Base-by-base conservation (phyloP, 2,888 invertebrate species). In the Proisotoma minuta region DNA sequence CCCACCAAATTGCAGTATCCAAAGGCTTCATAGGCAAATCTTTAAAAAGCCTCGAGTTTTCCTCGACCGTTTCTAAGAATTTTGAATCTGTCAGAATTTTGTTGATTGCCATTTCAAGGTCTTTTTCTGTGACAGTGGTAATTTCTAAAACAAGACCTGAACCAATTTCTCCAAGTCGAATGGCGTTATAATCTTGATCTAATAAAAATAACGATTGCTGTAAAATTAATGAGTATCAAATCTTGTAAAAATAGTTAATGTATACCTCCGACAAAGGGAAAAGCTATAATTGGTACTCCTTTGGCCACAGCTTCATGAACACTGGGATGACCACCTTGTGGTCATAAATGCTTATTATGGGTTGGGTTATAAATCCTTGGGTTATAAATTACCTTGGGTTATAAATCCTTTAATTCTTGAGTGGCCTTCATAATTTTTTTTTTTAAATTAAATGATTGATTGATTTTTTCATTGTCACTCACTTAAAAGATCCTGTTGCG, bases 401-500 rank as follows among this genome's bases (percentile, higher is more conserved):
- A n/a, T n/a, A n/a, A n/a, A n/a, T n/a, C n/a, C n/a, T 3, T 24
- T 12, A 1, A 59, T 59, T 51, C 34, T 59, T 2, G 50, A 43
- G 47, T 61, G 61, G 4, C 20, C 57, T 39, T 48, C 10, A 15
- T 34, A 12, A 15, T 12, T 10, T 12, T 34, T 34, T 34, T 12
- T 34, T 10, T 15, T 34, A 12, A 12, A 34, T 34, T 12, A 34
- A 34, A 34, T 12, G 10, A n/a, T n/a, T n/a, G n/a, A n/a, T n/a
- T n/a, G n/a, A n/a, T n/a, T n/a, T n/a, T n/a, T n/a, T n/a, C n/a
- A n/a, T n/a, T n/a, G n/a, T n/a, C n/a, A n/a, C 34, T 57, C 60
- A 69, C 73, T 68, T 15, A 75, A 51, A 8, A 75, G 58, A 20
- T 74, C 70, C 51, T 72, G 67, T 60, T 75, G 75, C 1, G 74